Percentiles rank a stretch among this genome's conserved stretches.
These are phyloP conservation scores for Cichlasoma orientale DNA, from an alignment of 2,797 vertebrate species.

Conservation along the genomic window DNA sequence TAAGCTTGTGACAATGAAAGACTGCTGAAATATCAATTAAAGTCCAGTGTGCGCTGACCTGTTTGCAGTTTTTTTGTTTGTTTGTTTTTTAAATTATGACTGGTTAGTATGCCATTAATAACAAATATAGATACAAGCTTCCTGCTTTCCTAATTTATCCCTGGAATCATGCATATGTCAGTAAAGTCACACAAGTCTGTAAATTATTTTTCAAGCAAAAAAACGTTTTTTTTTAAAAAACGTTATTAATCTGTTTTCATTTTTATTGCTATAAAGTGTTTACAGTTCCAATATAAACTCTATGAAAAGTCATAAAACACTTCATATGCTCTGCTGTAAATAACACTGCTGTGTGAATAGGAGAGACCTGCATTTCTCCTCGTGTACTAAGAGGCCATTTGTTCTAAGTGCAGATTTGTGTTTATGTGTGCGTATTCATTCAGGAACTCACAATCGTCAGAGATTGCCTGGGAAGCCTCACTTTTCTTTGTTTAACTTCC, in stretches of 20 bases:
- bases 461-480: conserved; percentile 62
- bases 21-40: neutral
- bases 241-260: neutral
- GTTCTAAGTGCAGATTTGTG: conserved; percentile 33
- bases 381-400: conserved; percentile 29
- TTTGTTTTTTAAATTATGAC: neutral
- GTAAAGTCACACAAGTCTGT: neutral
- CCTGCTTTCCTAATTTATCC: neutral
- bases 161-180: neutral
- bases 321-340: neutral
- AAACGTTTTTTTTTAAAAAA: neutral
- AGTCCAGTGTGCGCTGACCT: neutral
- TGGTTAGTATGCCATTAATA: neutral
- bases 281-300: accelerated
- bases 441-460: conserved; percentile 40
- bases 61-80: neutral
- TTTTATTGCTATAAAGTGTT: neutral
- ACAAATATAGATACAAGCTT: neutral
- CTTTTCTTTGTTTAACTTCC: conserved; percentile 75
- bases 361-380: conserved; percentile 3
- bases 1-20: neutral
- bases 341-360: neutral
- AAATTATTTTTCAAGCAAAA: neutral
- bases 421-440: conserved; percentile 34
- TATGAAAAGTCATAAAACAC: conserved; percentile 18